phyloP scores from a whole-genome alignment of 2,113 vertebrate species.

The Agapornis roseicollis region DNA sequence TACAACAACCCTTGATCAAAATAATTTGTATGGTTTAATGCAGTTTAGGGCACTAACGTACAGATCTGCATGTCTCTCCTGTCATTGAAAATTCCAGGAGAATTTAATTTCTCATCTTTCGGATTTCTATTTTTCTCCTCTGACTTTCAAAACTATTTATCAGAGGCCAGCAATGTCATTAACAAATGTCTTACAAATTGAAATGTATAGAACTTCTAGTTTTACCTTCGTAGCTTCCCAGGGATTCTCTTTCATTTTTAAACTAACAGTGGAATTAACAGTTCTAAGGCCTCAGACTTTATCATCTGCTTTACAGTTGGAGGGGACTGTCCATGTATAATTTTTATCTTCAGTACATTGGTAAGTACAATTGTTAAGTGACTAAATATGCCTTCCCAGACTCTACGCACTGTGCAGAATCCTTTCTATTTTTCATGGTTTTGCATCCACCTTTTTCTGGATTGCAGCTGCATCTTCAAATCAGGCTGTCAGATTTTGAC shows the following conservation, averaged over 20 bases:
- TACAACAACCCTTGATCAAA: background rate
- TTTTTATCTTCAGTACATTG: background rate
- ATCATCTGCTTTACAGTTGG: background rate
- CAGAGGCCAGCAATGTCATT: background rate
- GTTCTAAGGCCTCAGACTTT: background rate
- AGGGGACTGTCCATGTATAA: background rate
- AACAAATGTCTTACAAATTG: background rate
- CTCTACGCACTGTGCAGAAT: background rate
- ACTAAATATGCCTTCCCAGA: background rate
- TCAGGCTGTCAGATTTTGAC: background rate
- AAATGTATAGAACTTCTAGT: background rate
- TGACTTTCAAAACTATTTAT: background rate
- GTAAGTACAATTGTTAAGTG: background rate
- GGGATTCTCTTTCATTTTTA: background rate
- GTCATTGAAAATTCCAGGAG: background rate
- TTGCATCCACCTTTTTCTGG: background rate
- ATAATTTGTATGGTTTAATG: background rate
- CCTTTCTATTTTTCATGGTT: background rate
- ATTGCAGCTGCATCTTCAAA: background rate
- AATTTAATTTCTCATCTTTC: background rate
- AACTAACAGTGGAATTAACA: background rate
- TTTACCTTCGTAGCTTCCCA: background rate
- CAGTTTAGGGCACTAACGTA: background rate
- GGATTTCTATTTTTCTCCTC: background rate
- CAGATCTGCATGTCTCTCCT: background rate